A percentile compares a stretch with the other conserved stretches of the same genome.
phyloP scores from a whole-genome alignment of 2,888 invertebrate species.

The Campoplex capitator region DNA sequence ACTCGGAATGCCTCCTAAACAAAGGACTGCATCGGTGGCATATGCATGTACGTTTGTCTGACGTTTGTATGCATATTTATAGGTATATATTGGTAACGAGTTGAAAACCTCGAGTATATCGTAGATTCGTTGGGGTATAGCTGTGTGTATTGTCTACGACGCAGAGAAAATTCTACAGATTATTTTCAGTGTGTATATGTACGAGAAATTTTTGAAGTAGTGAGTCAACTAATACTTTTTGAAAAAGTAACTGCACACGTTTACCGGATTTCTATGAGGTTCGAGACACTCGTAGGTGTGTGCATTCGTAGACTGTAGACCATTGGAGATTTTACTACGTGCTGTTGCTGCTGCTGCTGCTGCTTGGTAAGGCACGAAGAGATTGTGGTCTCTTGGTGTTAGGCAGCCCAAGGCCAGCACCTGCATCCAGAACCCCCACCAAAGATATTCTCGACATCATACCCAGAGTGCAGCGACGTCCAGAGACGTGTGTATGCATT shows the following conservation, averaged over 20 bases:
- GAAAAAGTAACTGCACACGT: not conserved
- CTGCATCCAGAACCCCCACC: slow-evolving; percentile 79
- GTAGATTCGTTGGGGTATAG: slow-evolving; percentile 52
- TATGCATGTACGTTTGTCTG: not conserved
- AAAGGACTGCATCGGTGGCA: slow-evolving; percentile 74
- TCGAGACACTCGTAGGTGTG: slow-evolving; percentile 20
- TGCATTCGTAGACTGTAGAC: slow-evolving; percentile 32
- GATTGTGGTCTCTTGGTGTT: slow-evolving; percentile 81
- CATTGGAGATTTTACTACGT: slow-evolving; percentile 64
- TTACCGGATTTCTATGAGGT: not conserved
- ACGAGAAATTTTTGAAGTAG: slow-evolving; percentile 12
- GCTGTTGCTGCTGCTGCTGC: slow-evolving; percentile 39
- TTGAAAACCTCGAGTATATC: slow-evolving; percentile 40
- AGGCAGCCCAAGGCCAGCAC: slow-evolving; percentile 83
- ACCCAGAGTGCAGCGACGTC: slow-evolving; percentile 48
- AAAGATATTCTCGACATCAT: slow-evolving; percentile 48
- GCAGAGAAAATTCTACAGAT: slow-evolving; percentile 14
- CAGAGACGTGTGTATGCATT: slow-evolving; percentile 19
- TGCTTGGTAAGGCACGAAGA: slow-evolving; percentile 71
- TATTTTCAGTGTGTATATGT: slow-evolving; percentile 19
- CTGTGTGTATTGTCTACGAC: slow-evolving; percentile 17
- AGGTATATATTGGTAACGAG: slow-evolving; percentile 30
- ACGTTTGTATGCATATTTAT: not conserved
- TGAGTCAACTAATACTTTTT: slow-evolving; percentile 26
- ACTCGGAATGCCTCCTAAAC: slow-evolving; percentile 73